Evolutionary conservation across 2,113 vertebrate species (phyloP), one percentile per base, ranked within the genome.

Genomic region (Suncus etruscus): DNA sequence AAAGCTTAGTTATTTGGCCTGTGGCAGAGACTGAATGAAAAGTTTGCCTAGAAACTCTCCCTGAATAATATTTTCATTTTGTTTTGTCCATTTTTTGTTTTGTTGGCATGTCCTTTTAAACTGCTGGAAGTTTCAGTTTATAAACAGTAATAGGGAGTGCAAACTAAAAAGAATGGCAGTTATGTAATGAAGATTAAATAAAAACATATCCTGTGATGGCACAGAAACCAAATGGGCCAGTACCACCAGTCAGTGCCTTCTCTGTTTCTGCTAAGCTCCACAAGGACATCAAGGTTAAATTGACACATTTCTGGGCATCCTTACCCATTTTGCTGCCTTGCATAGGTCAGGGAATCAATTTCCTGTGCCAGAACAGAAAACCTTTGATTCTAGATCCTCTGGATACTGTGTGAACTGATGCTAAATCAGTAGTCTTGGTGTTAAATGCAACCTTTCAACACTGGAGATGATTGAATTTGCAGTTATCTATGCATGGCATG

Each of bases 21-120:
- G 22, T 88, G 54, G 48, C 54, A 79, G 72, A 87, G 47, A 73
- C 72, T 66, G 22, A 76, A 80, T n/a, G 61, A 74, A 70, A 24
- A 76, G 39, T 32, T 81, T 32, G 69, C 39, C 15, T 68, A 75
- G 50, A 69, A 73, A 50, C 68, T 15, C 18, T 80, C 29, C 50
- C 79, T 88, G 48, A 85, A 76, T 65, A 29, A 15, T 14, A 50
- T 66, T 50, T 20, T 73, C 39, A 58, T 18, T 61, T 61, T 61
- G 18, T 61, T 61, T 61, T 4, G 58, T 61, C 22, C 77, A 66
- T 15, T 63, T 51, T 25, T 66, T 66, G 63, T 86, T 86, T 58
- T 61, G 58, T 61, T 61, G 18, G 58, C 58, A 61, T 61, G 58
- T 61, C 58, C 72, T 83, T 22, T 45, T 84, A 47, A 88, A 69